These are phyloP conservation scores for Pterostichus madidus DNA, from an alignment of 2,888 invertebrate species.

Conservation along the genomic window DNA sequence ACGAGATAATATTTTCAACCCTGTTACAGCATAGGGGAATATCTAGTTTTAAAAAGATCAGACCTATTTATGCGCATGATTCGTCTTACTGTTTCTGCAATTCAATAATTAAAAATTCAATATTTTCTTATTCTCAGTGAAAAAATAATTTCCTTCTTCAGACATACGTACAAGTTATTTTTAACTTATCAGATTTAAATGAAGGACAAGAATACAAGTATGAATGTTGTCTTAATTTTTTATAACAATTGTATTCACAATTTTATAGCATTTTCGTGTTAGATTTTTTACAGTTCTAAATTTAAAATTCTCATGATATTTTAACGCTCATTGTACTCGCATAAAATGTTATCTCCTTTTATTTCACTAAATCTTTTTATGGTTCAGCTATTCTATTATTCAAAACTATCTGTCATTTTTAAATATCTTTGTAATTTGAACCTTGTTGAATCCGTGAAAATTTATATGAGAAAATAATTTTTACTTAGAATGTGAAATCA, in stretches of 20 bases:
- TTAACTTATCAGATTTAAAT: neutral
- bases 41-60: too few relatives aligned
- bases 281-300: slow-evolving; percentile 14
- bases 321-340: slow-evolving; percentile 18
- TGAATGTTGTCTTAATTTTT: neutral
- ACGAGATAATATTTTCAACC: too few relatives aligned
- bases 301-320: slow-evolving; percentile 8
- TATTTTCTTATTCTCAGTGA: too few relatives aligned
- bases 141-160: too few relatives aligned
- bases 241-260: slow-evolving; percentile 3
- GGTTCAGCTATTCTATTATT: slow-evolving; percentile 4
- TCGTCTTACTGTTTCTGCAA: too few relatives aligned
- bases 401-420: slow-evolving; percentile 1
- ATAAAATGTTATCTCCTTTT: slow-evolving; percentile 1
- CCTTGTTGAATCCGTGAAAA: neutral
- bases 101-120: too few relatives aligned
- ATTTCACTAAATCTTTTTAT: slow-evolving; percentile 2
- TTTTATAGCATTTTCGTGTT: slow-evolving; percentile 4
- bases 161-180: neutral
- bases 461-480: slow-evolving; percentile 1
- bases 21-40: too few relatives aligned
- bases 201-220: neutral
- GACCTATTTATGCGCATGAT: too few relatives aligned
- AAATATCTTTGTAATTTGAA: neutral
- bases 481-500: neutral